These are phyloP conservation scores for Rhombomys opimus DNA, from an alignment of 2,113 vertebrate genomes.

Conservation along the genomic window DNA sequence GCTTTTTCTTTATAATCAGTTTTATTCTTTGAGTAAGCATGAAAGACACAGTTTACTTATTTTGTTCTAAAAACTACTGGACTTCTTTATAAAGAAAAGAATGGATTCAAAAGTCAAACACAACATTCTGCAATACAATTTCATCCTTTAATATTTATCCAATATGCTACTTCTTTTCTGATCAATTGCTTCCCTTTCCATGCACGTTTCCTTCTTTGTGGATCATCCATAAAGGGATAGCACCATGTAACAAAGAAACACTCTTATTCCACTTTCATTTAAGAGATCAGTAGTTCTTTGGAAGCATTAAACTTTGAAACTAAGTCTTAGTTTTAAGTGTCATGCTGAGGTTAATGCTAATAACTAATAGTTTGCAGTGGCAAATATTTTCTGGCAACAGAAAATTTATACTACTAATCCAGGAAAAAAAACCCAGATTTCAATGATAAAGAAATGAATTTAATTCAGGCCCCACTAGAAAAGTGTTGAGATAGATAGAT, in stretches of 20 bases:
- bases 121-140: background rate
- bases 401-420: background rate
- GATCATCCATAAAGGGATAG: background rate
- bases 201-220: background rate
- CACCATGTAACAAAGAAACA: fast-evolving
- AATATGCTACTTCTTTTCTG: background rate
- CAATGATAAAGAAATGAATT: background rate
- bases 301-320: background rate
- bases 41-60: conserved; percentile 28
- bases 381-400: background rate
- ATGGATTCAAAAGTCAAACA: background rate
- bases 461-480: background rate
- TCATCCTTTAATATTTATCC: background rate
- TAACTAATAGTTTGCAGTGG: background rate
- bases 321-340: background rate
- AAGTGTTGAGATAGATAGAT: background rate
- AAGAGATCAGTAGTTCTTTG: background rate
- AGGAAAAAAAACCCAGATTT: background rate
- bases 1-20: conserved; percentile 13
- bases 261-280: background rate
- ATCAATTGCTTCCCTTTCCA: background rate
- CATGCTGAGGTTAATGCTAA: background rate
- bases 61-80: conserved; percentile 26
- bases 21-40: conserved; percentile 44
- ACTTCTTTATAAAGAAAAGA: background rate